Base-by-base conservation (phyloP, 2,797 vertebrate species). In the Oreochromis mossambicus region DNA sequence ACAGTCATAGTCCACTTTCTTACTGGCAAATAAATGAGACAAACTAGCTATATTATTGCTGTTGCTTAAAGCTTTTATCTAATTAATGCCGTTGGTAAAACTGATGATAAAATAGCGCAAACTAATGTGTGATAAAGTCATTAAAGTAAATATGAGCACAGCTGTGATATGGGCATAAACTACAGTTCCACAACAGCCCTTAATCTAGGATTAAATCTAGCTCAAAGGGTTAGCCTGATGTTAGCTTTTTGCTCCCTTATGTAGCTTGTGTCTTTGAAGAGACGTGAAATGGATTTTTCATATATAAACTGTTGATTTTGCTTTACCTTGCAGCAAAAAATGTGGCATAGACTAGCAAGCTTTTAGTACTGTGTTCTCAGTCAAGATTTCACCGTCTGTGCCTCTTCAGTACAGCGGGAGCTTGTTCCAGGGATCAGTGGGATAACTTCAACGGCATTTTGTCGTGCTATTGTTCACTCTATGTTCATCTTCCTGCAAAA, bases 351-450 rank as follows among this genome's bases (percentile, higher is more conserved):
- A 83, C 29, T 63, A 43, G 43, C 19, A n/a, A 50, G 17, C 76
- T 61, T 66, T 78, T 24, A 19, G 58, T 38, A 41, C 21, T 36
- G 41, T 34, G 77, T 56, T 76, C 68, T 26, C 26, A 68, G 41
- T 34, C 21, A 38, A 80, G 54, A 83, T 78, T 86, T 87, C 32
- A 80, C 79, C 43, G 15, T 0, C 79, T 81, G 83, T 66, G 50
- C 14, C 48, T 43, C 79, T 46, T 43, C 14, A 13, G 56, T 7
- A 12, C 32, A 58, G 78, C 10, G 0, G 61, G 83, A 78, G 66
- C 6, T 46, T 83, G 52, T 86, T 87, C 83, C 52, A 66, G 50
- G 13, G 63, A 89, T 86, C 78, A 54, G 82, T 81, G 5, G 7
- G 36, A 80, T 12, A 79, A 63, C 68, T 75, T 80, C 86, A 83